These are phyloP conservation scores for Australoheros facetus DNA, from an alignment of 2,797 vertebrate genomes.

Conservation along the genomic window DNA sequence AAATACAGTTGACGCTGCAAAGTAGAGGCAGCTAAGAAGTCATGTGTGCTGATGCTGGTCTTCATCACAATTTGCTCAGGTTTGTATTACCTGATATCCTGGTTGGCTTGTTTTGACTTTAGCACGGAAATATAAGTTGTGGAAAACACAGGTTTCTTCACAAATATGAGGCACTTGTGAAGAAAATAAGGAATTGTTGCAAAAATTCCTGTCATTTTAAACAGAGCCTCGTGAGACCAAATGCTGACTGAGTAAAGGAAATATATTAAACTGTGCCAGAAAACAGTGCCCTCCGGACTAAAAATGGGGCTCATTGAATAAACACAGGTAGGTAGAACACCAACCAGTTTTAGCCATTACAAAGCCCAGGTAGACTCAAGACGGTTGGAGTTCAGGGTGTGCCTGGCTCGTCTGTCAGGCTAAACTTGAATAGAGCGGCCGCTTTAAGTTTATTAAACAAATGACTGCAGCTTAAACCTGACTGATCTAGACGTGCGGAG, in stretches of 20 bases:
- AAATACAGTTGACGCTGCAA: slow-evolving; percentile 10
- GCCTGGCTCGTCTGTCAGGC: slow-evolving; percentile 62
- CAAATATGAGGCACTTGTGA: background rate
- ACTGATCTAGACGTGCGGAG: slow-evolving; percentile 49
- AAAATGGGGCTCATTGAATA: slow-evolving; percentile 22
- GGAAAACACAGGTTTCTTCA: background rate
- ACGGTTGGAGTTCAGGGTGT: slow-evolving; percentile 73
- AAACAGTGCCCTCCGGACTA: slow-evolving; percentile 28
- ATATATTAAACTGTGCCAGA: slow-evolving; percentile 22
- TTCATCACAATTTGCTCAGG: background rate
- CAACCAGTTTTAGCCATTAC: slow-evolving; percentile 32
- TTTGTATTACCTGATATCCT: background rate
- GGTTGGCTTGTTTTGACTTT: background rate
- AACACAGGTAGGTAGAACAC: slow-evolving; percentile 44
- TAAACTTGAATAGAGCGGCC: slow-evolving; percentile 49
- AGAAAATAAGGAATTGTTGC: background rate
- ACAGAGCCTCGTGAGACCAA: slow-evolving; percentile 7
- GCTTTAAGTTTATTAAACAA: slow-evolving; percentile 50
- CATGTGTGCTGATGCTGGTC: background rate
- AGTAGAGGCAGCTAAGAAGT: slow-evolving; percentile 1
- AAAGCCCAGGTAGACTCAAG: slow-evolving; percentile 54
- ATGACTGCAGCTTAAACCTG: slow-evolving; percentile 26
- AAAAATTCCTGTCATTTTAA: background rate
- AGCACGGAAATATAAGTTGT: background rate
- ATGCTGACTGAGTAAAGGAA: slow-evolving; percentile 14